Base-by-base conservation (phyloP, 2,888 invertebrate genomes). In the Theretra japonica region DNA sequence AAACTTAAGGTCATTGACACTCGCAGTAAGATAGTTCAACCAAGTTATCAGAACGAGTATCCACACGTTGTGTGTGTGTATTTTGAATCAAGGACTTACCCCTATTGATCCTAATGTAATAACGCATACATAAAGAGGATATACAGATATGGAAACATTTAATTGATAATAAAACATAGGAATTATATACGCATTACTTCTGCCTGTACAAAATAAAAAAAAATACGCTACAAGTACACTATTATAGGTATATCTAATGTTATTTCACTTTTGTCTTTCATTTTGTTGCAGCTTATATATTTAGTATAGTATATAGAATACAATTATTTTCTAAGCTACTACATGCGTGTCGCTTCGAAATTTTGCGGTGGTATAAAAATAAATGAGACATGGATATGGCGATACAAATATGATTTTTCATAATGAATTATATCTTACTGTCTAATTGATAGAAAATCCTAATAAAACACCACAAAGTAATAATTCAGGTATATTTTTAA, bases 181-280 rank as follows among this genome's bases (percentile, higher is more conserved):
- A 41, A n/a, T 33, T 7, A 19, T 41, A 48, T 65, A 23, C 6
- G 48, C n/a, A 30, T 60, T 30, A 70, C 53, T 70, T 33, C 70
- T 65, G 19, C 33, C 33, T 33, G 41, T 65, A 30, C 62, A 53
- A 65, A 62, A 56, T 41, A 72, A 74, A 72, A 74, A 33, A 25
- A 41, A 65, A 56, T 60, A 59, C 19, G 17, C 57, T 30, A 30
- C 17, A 59, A 28, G 48, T 69, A 71, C n/a, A 53, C 30, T 41
- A 71, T 50, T 73, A 77, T 82, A 79, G 77, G 73, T 80, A 84
- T 82, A 86, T 81, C 91, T 93, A 92, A 86, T 81, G 73, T 84
- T 88, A 88, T 90, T 91, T 93, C 94, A 93, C 93, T 93, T 90
- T 92, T 88, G 94, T 94, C 94, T 93, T 94, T 93, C 93, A 92